A percentile compares a stretch with the other conserved stretches of the same genome.
phyloP scores from a whole-genome alignment of 2,113 vertebrate species.

The Mobula hypostoma region DNA sequence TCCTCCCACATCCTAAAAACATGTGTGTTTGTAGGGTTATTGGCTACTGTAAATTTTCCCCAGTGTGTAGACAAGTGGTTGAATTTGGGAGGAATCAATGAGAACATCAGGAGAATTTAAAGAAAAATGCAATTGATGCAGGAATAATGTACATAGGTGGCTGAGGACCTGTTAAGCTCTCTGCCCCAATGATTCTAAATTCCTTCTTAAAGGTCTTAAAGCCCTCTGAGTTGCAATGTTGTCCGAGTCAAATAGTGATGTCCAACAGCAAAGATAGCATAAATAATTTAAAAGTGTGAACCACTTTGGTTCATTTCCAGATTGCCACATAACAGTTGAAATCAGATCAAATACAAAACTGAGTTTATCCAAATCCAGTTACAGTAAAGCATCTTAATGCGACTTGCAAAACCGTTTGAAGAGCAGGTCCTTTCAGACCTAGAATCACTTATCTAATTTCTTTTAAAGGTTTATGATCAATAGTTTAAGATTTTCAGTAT shows the following conservation, averaged over 20 bases:
- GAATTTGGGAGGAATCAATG: too few relatives aligned
- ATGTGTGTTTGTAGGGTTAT: too few relatives aligned
- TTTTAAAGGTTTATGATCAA: background rate
- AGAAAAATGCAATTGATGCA: too few relatives aligned
- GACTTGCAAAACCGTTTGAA: background rate
- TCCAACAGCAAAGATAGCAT: background rate
- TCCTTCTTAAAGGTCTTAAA: background rate
- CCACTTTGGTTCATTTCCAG: background rate
- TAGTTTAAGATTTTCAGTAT: background rate
- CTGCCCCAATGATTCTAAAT: too few relatives aligned
- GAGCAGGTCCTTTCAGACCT: background rate
- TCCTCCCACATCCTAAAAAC: too few relatives aligned
- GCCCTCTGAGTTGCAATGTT: constrained; percentile 4
- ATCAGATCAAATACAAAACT: background rate
- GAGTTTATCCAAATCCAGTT: background rate
- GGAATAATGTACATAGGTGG: too few relatives aligned
- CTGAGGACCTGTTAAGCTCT: too few relatives aligned
- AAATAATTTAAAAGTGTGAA: background rate
- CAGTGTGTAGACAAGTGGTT: too few relatives aligned
- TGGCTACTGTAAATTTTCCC: too few relatives aligned
- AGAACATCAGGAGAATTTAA: too few relatives aligned
- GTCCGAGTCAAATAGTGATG: constrained; percentile 6
- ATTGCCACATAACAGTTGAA: background rate
- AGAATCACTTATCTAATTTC: background rate
- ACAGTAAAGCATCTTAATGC: background rate